A percentile compares a stretch with the other conserved stretches of the same genome.
These are phyloP conservation scores for Heliothis peltigera DNA, from an alignment of 2,888 invertebrate genomes.

Conservation along the genomic window DNA sequence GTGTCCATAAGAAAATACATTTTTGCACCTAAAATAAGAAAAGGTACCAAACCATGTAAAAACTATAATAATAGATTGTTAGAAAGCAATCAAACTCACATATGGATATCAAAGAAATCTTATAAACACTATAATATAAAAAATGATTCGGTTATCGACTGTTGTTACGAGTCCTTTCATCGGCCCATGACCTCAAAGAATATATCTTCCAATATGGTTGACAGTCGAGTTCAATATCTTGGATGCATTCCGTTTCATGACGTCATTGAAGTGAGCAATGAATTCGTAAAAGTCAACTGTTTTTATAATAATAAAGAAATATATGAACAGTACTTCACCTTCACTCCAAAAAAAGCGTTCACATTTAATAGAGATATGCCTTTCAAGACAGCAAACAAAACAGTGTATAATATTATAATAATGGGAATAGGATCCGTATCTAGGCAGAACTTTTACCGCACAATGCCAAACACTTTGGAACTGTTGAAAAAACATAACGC, in stretches of 20 bases:
- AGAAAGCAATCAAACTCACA: conserved; percentile 86
- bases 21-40: background rate
- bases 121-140: conserved; percentile 55
- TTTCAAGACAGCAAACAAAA: conserved; percentile 43
- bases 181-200: conserved; percentile 58
- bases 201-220: background rate
- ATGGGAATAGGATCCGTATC: conserved; percentile 95
- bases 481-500: conserved; percentile 90
- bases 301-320: conserved; percentile 77
- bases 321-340: conserved; percentile 92
- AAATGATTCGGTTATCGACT: conserved; percentile 77
- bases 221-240: conserved; percentile 70
- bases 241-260: conserved; percentile 82
- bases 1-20: conserved; percentile 9
- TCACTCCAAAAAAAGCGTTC: conserved; percentile 83
- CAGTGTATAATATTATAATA: conserved; percentile 92
- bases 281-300: conserved; percentile 92
- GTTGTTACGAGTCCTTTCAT: conserved; percentile 90
- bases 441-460: conserved; percentile 93
- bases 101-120: conserved; percentile 84
- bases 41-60: conserved; percentile 48
- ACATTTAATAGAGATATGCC: conserved; percentile 43
- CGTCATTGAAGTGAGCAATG: conserved; percentile 80
- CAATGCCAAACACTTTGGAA: conserved; percentile 92
- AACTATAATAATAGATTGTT: conserved; percentile 46